phyloP scores from a whole-genome alignment of 92 coral and sea anemone genomes.

The Epizoanthus stellaris region DNA sequence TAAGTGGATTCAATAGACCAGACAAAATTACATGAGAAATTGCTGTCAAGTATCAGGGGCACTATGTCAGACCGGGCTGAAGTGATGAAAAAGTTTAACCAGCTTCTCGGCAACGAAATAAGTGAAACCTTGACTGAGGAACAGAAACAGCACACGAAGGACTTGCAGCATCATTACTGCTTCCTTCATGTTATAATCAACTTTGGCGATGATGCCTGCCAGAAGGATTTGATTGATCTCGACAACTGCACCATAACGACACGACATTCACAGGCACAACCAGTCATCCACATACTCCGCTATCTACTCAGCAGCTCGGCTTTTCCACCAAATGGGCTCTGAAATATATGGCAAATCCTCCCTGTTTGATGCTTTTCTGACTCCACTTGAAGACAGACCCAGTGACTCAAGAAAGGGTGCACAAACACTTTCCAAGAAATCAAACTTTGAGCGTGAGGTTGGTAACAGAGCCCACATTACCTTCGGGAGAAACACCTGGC shows the following conservation, averaged over 20 bases:
- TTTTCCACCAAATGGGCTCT: slow-evolving; percentile 33
- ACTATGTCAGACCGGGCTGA: slow-evolving; percentile 24
- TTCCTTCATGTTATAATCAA: neutral
- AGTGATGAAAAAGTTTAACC: slow-evolving; percentile 1
- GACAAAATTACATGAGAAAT: neutral
- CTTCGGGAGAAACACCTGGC: too few species aligned
- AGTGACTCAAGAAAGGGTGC: slow-evolving; percentile 4
- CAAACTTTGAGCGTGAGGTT: slow-evolving; percentile 27
- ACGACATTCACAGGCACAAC: slow-evolving; percentile 18
- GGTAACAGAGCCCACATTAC: slow-evolving; percentile 29
- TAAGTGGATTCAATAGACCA: slow-evolving; percentile 16
- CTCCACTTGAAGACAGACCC: slow-evolving; percentile 15
- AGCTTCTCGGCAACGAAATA: neutral
- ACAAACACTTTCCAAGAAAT: slow-evolving; percentile 18
- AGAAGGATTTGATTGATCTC: slow-evolving; percentile 13
- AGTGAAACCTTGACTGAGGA: neutral
- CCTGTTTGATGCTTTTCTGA: slow-evolving; percentile 23
- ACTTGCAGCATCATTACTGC: slow-evolving; percentile 29
- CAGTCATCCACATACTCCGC: slow-evolving; percentile 32
- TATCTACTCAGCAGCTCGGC: slow-evolving; percentile 31
- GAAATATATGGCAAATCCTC: slow-evolving; percentile 34
- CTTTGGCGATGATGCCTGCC: neutral
- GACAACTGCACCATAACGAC: slow-evolving; percentile 21
- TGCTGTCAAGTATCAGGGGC: slow-evolving; percentile 16
- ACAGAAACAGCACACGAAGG: neutral